Evolutionary conservation across 2,113 vertebrate genomes (phyloP), one percentile per base, ranked within the genome.

Genomic region (Tyto alba): DNA sequence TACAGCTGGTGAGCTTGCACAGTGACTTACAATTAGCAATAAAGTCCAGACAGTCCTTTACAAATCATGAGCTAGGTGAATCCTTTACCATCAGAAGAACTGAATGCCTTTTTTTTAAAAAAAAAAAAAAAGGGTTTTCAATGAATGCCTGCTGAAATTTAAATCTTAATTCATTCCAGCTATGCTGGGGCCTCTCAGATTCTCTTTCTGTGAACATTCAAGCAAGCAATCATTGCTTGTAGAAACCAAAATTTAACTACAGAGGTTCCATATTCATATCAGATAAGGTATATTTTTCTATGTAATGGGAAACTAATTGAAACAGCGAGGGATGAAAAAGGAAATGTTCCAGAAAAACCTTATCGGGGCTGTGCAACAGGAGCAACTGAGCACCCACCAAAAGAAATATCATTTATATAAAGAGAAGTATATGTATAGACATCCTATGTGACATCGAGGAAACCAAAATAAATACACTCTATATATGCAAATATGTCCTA

Each of bases 81-180:
- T 82, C 27, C 66, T 93, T 76, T 73, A 48, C 84, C 57, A 41
- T 73, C 38, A 82, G 53, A 84, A 87, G 60, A 85, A 72, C 30
- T 50, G 69, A 82, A 60, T 45, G 34, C 16, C 67, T 88, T n/a
- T n/a, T n/a, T n/a, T n/a, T 94, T 38, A 85, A 86, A 95, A 36
- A 66, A 47, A 20, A 20, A 20, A 43, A 43, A 45, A 16, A 75
- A 75, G 57, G 16, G 5, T 14, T 78, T 94, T 63, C 73, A 76
- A n/a, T 57, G 78, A 83, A 85, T 77, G 20, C 12, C 74, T 85
- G 29, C 29, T 76, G 84, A 95, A 94, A 95, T 96, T 76, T 68
- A 89, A 90, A 88, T 91, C 74, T 79, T 64, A 60, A 83, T 94
- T 94, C 36, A 83, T 85, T 91, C 50, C 78, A 76, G 69, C 47